Conservation (phyloP, 2,113 vertebrate species). For the Ctenomys sociabilis region DNA sequence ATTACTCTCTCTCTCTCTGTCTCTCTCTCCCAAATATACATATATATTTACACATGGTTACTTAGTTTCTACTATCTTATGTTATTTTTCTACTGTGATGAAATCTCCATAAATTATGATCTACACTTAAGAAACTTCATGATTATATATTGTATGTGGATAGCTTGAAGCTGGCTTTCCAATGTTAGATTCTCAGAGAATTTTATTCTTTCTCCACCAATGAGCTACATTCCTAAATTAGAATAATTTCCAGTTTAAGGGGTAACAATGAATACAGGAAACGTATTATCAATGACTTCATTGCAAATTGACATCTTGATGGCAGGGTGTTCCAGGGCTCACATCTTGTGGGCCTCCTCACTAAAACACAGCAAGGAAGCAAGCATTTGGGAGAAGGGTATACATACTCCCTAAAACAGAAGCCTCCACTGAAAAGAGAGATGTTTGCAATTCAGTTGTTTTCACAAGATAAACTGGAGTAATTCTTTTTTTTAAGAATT, state of each 20-base stretch:
- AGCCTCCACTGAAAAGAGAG: not conserved
- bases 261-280: not conserved
- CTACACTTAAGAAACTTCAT: not conserved
- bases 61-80: not conserved
- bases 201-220: not conserved
- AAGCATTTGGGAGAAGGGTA: not conserved
- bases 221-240: not conserved
- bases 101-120: not conserved
- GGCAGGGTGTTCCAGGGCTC: not conserved
- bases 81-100: not conserved
- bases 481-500: not conserved
- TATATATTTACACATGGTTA: not conserved
- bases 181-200: not conserved
- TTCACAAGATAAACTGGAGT: not conserved
- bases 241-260: not conserved
- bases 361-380: not conserved
- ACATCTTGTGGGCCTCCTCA: not conserved
- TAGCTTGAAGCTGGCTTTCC: not conserved
- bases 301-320: not conserved
- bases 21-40: no score
- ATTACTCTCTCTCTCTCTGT: not conserved
- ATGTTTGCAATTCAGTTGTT: not conserved
- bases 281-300: not conserved
- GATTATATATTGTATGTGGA: not conserved
- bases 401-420: not conserved